A percentile compares a stretch with the other conserved stretches of the same genome.
phyloP scores from a whole-genome alignment of 2,888 invertebrate genomes.

The Hermaeophaga mercurialis region DNA sequence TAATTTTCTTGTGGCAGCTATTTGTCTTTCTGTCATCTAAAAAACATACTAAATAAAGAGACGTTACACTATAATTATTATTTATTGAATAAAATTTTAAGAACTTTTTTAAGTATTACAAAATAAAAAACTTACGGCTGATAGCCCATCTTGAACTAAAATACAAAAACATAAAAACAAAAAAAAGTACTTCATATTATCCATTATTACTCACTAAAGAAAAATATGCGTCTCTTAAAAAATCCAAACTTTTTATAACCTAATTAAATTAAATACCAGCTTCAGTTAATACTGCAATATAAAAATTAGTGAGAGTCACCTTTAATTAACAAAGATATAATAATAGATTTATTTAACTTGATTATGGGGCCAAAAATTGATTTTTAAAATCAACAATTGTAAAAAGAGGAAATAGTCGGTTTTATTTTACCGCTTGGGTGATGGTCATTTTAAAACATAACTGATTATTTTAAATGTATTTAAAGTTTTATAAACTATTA shows the following conservation, averaged over 20 bases:
- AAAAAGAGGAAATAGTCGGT: background rate
- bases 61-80: no score
- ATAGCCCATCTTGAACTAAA: background rate
- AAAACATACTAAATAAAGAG: conserved; percentile 28
- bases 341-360: background rate
- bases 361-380: background rate
- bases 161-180: conserved; percentile 19
- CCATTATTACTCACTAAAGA: background rate
- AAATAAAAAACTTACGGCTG: conserved; percentile 17
- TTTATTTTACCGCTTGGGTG: background rate
- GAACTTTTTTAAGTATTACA: background rate
- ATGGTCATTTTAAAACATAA: conserved; percentile 4
- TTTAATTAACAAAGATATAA: background rate
- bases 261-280: background rate
- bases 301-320: background rate
- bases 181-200: conserved; percentile 18
- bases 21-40: conserved; percentile 61
- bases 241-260: background rate
- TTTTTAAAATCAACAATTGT: background rate
- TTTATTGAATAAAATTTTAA: background rate
- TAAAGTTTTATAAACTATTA: no score
- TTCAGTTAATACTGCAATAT: background rate
- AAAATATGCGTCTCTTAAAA: background rate
- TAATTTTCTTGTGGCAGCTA: conserved; percentile 65
- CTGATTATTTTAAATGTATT: no score